Evolutionary conservation across 2,113 vertebrate species (phyloP).

Genomic region (Oncorhynchus nerka): DNA sequence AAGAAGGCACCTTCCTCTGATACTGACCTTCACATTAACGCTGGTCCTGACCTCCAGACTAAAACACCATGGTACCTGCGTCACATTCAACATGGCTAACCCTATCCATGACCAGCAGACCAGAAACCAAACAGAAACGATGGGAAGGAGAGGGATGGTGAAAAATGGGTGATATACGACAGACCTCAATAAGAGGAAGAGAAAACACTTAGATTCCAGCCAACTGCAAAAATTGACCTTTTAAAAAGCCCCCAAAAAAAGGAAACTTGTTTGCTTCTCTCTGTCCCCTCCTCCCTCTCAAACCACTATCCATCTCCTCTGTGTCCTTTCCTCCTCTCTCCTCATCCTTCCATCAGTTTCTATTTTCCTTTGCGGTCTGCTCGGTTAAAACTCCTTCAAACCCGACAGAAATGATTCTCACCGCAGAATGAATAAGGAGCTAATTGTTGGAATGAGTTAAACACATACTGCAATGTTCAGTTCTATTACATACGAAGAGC

Average conservation of each 20-base stretch:
- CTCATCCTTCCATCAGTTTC: slow-evolving; percentile 7
- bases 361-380: slow-evolving; percentile 7
- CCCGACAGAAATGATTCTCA: slow-evolving; percentile 16
- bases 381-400: not conserved
- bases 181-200: slow-evolving; percentile 12
- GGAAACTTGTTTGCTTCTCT: not conserved
- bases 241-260: slow-evolving; percentile 27
- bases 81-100: not conserved
- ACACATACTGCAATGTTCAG: slow-evolving; percentile 24
- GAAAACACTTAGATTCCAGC: slow-evolving; percentile 57
- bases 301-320: not conserved
- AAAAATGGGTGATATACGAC: slow-evolving; percentile 40
- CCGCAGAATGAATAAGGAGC: not conserved
- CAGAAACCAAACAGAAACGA: slow-evolving; percentile 34
- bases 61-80: not conserved
- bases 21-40: slow-evolving; percentile 53
- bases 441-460: slow-evolving; percentile 2
- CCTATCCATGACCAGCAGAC: slow-evolving; percentile 24
- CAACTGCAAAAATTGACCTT: slow-evolving; percentile 57
- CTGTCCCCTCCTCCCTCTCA: not conserved
- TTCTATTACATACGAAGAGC: slow-evolving; percentile 16
- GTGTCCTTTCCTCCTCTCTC: slow-evolving; percentile 13
- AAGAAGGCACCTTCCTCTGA: slow-evolving; percentile 38
- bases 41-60: slow-evolving; percentile 54
- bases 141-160: slow-evolving; percentile 12